Base-by-base conservation (phyloP, 2,888 invertebrate genomes). In the Auanema sp. region DNA sequence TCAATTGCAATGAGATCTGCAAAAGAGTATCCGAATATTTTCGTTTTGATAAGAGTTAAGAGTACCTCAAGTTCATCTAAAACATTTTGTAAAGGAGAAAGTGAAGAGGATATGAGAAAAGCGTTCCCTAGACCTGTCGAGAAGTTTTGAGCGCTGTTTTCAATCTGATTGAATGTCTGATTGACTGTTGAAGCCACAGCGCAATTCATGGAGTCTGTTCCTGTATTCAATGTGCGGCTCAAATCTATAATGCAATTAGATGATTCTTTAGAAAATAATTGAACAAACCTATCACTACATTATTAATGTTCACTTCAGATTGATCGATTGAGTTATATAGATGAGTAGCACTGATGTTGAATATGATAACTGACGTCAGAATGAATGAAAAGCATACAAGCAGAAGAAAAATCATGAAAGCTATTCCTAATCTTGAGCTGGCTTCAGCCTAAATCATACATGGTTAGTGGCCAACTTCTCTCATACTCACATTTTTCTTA, bases 361-460 rank as follows among this genome's bases (percentile, higher is more conserved):
- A 70, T 2, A 72, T 55, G 24, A 72, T 54, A 6, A 68, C 24
- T 8, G 65, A 68, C 10, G 70, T 72, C 33, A 72, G 40, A 41
- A 66, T 51, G 24, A 69, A 67, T 2, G 69, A 40, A 56, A 72
- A 72, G 25, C 16, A 18, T 1, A 23, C 40, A 53, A 67, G 16
- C 3, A 70, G 65, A 0, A 64, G 33, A 14, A 56, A 43, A 1
- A 67, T 50, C 51, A 60, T 18, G 18, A 56, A n/a, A 57, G 14
- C 4, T 47, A 50, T 24, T 12, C 11, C 18, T 43, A 59, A 10
- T 41, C 54, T 47, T 3, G n/a, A 18, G 11, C 16, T 16, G 8
- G n/a, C 47, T 12, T n/a, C 24, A n/a, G 5, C n/a, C 1, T 16
- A 6, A n/a, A 44, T 23, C 24, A 57, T 21, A 44, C 14, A 44